These are phyloP conservation scores for Galendromus occidentalis DNA, from an alignment of 1,140 invertebrate genomes.

Conservation along the genomic window DNA sequence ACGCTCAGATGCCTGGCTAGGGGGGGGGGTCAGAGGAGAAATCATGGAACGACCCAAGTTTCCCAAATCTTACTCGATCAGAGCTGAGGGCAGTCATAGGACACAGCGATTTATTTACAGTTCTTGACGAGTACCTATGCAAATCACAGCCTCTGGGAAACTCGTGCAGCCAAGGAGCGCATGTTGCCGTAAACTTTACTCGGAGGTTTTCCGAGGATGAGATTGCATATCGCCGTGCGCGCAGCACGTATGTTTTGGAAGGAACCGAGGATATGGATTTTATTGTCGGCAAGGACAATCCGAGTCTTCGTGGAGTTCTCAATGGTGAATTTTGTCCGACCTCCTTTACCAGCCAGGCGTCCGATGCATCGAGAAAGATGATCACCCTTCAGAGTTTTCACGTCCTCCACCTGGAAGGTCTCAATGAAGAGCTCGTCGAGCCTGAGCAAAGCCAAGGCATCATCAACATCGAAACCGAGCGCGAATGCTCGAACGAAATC, in stretches of 20 bases:
- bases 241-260: slow-evolving; percentile 93
- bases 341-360: slow-evolving; percentile 86
- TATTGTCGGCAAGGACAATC: slow-evolving; percentile 84
- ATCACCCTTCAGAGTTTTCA: slow-evolving; percentile 84
- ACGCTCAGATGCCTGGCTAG: too few relatives aligned
- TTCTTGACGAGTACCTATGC: too few relatives aligned
- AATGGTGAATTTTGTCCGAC: slow-evolving; percentile 91
- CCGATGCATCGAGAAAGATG: slow-evolving; percentile 88
- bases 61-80: too few relatives aligned
- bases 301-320: slow-evolving; percentile 98
- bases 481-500: slow-evolving; percentile 96
- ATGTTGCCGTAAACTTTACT: slow-evolving; percentile 42
- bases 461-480: slow-evolving; percentile 90
- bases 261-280: slow-evolving; percentile 92
- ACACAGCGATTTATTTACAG: too few relatives aligned
- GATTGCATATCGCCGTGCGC: slow-evolving; percentile 81
- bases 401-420: slow-evolving; percentile 89
- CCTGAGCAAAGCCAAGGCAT: slow-evolving; percentile 77
- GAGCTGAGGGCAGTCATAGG: too few relatives aligned
- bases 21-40: too few relatives aligned
- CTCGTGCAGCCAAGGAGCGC: slow-evolving; percentile 32
- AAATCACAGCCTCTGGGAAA: slow-evolving; percentile 33
- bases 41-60: too few relatives aligned
- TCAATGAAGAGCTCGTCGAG: slow-evolving; percentile 95
- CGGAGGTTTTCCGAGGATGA: slow-evolving; percentile 73